Conservation (phyloP, 2,888 invertebrate genomes). For the Mythimna ferrago region DNA sequence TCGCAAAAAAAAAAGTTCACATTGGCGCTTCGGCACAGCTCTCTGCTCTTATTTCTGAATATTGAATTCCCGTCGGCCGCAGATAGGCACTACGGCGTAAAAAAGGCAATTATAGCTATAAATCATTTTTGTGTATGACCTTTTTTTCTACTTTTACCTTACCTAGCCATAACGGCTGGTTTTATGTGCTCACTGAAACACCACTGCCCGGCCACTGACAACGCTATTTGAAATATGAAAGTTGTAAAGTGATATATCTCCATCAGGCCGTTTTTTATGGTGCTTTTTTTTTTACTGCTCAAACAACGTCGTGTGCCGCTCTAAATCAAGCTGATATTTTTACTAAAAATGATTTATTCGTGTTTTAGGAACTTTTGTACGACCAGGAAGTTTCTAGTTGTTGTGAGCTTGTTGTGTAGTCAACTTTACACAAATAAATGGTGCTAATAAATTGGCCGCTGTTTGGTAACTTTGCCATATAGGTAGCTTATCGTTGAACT, state of each 20-base stretch:
- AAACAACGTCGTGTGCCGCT: conserved; percentile 77
- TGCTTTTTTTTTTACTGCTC: conserved; percentile 80
- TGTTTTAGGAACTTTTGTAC: conserved; percentile 71
- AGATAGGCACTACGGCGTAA: conserved; percentile 75
- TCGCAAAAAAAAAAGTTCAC: conserved; percentile 54
- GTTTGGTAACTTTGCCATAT: conserved; percentile 22
- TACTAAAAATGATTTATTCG: conserved; percentile 78
- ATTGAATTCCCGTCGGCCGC: conserved; percentile 83
- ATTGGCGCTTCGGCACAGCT: conserved; percentile 72
- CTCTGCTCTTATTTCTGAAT: conserved; percentile 82
- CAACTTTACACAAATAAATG: conserved; percentile 57
- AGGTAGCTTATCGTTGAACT: conserved; percentile 11
- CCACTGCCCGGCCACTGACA: conserved; percentile 78
- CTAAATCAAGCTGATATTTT: conserved; percentile 82
- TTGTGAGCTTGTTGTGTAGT: conserved; percentile 48
- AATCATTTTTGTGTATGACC: conserved; percentile 83
- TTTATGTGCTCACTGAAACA: conserved; percentile 80
- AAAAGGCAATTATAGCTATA: conserved; percentile 87
- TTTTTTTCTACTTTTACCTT: conserved; percentile 75
- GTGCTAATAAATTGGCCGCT: conserved; percentile 29
- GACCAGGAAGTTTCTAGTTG: conserved; percentile 60
- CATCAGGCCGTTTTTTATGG: conserved; percentile 81
- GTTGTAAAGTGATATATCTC: conserved; percentile 87
- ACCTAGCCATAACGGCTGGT: conserved; percentile 75
- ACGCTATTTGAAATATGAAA: conserved; percentile 87